Evolutionary conservation across 2,113 vertebrate genomes (phyloP), one percentile per base, ranked within the genome.

Genomic region (Gymnobelideus leadbeateri): DNA sequence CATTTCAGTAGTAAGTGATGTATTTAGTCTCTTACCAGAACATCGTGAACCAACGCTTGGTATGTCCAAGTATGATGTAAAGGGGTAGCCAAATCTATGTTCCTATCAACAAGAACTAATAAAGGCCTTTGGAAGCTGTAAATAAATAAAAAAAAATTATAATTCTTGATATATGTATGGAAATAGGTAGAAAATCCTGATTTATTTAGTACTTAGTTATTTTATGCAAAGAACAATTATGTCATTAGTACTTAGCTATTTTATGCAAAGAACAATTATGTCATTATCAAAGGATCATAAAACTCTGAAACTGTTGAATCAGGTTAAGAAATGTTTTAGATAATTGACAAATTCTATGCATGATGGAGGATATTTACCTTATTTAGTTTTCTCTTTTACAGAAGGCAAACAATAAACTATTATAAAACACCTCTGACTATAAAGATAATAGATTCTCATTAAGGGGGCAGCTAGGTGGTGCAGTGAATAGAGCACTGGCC

Each of bases 21-120:
- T 84, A 94, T 91, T 97, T 95, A 97, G 94, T 84, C 61, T 95
- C 99, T 99, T 98, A 99, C 99, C 99, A 99, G 98, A 94, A 99
- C 99, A 96, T 99, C 99, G 96, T 99, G 99, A 98, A 99, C 99
- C 98, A 99, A 99, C 90, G 99, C 99, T 98, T 99, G 99, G 98
- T 99, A 99, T 95, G 99, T 99, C 99, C 99, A 99, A 54, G 99
- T 99, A 98, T 99, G 99, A 97, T 99, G 99, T 91, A 99, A 99
- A 98, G 99, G 99, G 97, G 99, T 99, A 98, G 99, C 99, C 99
- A 99, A 99, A 98, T 99, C 99, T 98, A 99, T 98, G 98, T 99
- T 99, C 98, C 99, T 99, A 98, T 99, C 99, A 31, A 99, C 99
- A 98, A 99, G 99, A 95, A 99, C 99, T 97, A 99, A 99, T 91